Conservation (phyloP, 1,140 invertebrate species). For the Lamellibrachia luymesi region DNA sequence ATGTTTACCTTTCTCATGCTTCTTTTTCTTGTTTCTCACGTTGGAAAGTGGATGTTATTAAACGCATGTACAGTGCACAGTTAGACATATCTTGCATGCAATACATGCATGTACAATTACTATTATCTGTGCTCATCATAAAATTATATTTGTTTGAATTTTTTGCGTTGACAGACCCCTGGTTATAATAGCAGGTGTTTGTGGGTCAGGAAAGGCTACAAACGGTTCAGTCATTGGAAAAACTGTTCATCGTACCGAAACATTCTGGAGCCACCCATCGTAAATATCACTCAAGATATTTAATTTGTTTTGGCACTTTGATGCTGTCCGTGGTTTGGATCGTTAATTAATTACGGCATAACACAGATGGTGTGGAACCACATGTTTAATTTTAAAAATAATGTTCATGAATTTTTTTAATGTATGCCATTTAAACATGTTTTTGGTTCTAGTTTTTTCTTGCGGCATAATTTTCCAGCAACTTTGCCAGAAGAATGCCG, state of each 20-base stretch:
- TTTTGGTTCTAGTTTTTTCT: not conserved
- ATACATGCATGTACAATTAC: not conserved
- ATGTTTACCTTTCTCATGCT: not conserved
- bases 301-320: not conserved
- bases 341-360: not conserved
- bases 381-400: not conserved
- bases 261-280: not conserved
- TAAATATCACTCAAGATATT: not conserved
- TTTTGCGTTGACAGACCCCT: not conserved
- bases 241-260: not conserved
- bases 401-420: not conserved
- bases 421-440: not conserved
- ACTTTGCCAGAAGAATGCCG: not conserved
- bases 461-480: not conserved
- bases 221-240: no score
- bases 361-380: not conserved
- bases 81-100: not conserved
- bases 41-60: not conserved
- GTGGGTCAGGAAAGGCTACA: no score
- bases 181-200: no score
- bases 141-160: not conserved
- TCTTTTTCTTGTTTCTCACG: not conserved
- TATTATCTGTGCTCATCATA: not conserved
- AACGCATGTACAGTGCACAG: not conserved
- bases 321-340: not conserved